A percentile compares a stretch with the other conserved stretches of the same genome.
Conservation (phyloP, 2,797 vertebrate genomes). For the Melanotaenia trifasciata region DNA sequence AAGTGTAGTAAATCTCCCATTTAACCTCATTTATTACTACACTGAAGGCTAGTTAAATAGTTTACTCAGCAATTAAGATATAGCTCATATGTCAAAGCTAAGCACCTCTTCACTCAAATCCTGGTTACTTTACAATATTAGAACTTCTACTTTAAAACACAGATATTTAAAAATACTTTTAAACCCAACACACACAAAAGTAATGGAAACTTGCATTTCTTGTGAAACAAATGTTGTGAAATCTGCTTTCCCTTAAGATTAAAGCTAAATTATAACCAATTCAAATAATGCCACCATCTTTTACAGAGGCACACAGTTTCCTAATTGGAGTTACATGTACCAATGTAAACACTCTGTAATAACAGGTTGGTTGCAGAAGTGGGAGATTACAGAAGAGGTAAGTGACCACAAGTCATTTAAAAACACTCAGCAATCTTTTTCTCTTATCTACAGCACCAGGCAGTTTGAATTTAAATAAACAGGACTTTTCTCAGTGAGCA, state of each 20-base stretch:
- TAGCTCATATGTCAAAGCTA: conserved; percentile 15
- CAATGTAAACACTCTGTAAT: conserved; percentile 39
- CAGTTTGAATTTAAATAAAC: conserved; percentile 27
- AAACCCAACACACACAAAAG: conserved; percentile 1
- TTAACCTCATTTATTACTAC: conserved; percentile 31
- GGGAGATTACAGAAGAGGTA: conserved; percentile 31
- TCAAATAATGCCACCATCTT: conserved; percentile 23
- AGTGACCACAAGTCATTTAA: conserved; percentile 17
- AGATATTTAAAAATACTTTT: not conserved
- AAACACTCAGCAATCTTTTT: conserved; percentile 9
- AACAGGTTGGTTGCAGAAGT: conserved; percentile 34
- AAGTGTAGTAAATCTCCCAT: conserved; percentile 14
- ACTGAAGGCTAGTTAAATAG: conserved; percentile 8
- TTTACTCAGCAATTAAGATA: conserved; percentile 25
- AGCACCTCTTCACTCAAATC: conserved; percentile 5
- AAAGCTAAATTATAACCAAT: conserved; percentile 36
- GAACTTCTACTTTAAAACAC: not conserved
- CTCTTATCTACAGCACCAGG: conserved; percentile 9
- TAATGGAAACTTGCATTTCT: not conserved
- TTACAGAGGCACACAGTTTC: conserved; percentile 19
- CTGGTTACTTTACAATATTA: not conserved
- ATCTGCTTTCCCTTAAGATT: conserved; percentile 21
- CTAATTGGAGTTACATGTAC: conserved; percentile 46
- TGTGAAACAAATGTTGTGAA: conserved; percentile 19
- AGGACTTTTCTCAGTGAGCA: conserved; percentile 8